phyloP scores from a whole-genome alignment of 2,113 vertebrate genomes.

The Coptodon rendalli region DNA sequence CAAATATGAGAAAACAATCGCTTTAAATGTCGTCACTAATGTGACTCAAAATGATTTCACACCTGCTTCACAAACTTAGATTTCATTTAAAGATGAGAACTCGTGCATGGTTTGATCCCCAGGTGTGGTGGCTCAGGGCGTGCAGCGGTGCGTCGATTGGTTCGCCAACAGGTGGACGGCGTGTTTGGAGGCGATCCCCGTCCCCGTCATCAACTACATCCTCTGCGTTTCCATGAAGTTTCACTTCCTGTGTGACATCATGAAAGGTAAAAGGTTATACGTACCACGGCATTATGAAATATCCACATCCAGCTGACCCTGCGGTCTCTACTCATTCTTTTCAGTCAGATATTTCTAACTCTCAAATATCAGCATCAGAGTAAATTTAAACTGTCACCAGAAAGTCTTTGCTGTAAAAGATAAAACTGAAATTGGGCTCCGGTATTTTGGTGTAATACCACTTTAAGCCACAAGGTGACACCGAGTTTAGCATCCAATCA shows the following conservation, averaged over 20 bases:
- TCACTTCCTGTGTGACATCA: constrained; percentile 75
- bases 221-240: constrained; percentile 89
- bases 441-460: not conserved
- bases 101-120: not conserved
- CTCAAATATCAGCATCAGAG: not conserved
- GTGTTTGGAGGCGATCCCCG: constrained; percentile 2
- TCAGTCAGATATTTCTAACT: not conserved
- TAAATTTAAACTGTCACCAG: not conserved
- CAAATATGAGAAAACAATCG: not conserved
- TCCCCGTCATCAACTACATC: constrained; percentile 77
- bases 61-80: not conserved
- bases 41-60: not conserved
- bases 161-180: constrained; percentile 53
- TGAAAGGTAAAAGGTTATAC: constrained; percentile 50
- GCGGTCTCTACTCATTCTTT: not conserved
- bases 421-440: not conserved
- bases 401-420: not conserved
- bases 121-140: constrained; percentile 74
- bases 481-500: not conserved
- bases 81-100: not conserved
- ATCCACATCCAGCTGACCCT: not conserved
- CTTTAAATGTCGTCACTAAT: not conserved
- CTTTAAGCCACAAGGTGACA: not conserved
- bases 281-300: not conserved
- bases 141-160: constrained; percentile 72